A percentile compares a stretch with the other conserved stretches of the same genome.
Evolutionary conservation across 2,113 vertebrate genomes (phyloP).

Genomic region (Bambusicola thoracicus): DNA sequence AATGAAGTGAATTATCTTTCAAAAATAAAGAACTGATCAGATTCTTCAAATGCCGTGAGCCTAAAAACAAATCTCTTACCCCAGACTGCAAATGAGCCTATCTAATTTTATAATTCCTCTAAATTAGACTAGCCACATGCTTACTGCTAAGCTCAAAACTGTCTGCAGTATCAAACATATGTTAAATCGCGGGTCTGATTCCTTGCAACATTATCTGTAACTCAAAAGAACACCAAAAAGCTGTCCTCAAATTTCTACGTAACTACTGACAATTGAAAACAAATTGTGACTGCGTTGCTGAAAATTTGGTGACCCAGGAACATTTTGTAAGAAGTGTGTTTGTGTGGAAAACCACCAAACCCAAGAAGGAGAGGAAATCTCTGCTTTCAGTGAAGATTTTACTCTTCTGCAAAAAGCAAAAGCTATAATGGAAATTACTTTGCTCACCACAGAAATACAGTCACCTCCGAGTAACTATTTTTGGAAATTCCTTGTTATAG

Average conservation of each 20-base stretch:
- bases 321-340: background rate
- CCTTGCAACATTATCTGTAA: slow-evolving; percentile 26
- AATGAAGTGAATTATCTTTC: slow-evolving; percentile 11
- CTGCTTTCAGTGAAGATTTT: slow-evolving; percentile 17
- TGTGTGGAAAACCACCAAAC: background rate
- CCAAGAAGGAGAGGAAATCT: background rate
- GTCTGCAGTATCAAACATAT: slow-evolving; percentile 62
- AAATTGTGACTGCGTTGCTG: background rate
- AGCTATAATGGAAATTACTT: slow-evolving; percentile 17
- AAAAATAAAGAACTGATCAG: background rate
- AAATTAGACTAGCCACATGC: slow-evolving; percentile 68
- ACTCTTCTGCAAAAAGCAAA: background rate
- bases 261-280: background rate
- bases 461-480: slow-evolving; percentile 44
- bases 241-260: background rate
- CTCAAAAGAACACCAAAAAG: slow-evolving; percentile 10
- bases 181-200: slow-evolving; percentile 57
- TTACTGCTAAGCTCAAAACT: slow-evolving; percentile 65
- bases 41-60: slow-evolving; percentile 10
- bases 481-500: slow-evolving; percentile 31
- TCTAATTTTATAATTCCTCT: slow-evolving; percentile 69
- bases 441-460: slow-evolving; percentile 30
- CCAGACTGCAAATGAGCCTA: slow-evolving; percentile 34
- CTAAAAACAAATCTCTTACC: slow-evolving; percentile 29
- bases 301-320: background rate